Evolutionary conservation across 64 coral and sea anemone species (phyloP).

Genomic region (Stylophora pistillata): DNA sequence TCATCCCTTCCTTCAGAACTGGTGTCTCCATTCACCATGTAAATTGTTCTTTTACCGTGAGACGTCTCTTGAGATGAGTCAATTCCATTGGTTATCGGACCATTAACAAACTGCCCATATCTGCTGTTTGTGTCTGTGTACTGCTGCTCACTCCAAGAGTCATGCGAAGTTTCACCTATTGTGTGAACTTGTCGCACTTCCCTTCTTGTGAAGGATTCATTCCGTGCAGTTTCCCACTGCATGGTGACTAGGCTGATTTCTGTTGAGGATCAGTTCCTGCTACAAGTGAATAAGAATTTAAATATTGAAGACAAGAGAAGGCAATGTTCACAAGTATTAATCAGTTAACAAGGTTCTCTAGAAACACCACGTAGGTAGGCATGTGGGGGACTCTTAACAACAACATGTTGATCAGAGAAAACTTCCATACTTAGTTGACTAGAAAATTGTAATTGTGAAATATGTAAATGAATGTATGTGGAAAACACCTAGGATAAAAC

Average conservation of each 20-base stretch:
- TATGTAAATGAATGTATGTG: no score
- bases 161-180: slow-evolving; percentile 60
- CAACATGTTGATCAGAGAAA: no score
- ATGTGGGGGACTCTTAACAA: background rate
- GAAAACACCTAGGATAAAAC: no score
- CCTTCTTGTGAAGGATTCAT: slow-evolving; percentile 71
- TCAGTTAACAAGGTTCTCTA: background rate
- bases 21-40: slow-evolving; percentile 55
- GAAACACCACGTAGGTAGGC: background rate
- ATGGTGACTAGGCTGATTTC: background rate
- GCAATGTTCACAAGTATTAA: background rate
- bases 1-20: slow-evolving; percentile 27
- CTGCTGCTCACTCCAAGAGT: slow-evolving; percentile 55
- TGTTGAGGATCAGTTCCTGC: background rate
- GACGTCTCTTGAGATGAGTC: slow-evolving; percentile 14
- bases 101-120: slow-evolving; percentile 2
- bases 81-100: slow-evolving; percentile 24
- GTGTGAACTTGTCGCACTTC: slow-evolving; percentile 75
- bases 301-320: background rate
- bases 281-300: background rate
- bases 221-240: slow-evolving; percentile 47
- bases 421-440: no score
- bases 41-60: slow-evolving; percentile 45
- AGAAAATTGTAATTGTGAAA: no score
- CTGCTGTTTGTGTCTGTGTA: slow-evolving; percentile 4